These are phyloP conservation scores for Paradoxurus hermaphroditus DNA, from an alignment of 2,113 vertebrate genomes.

Conservation along the genomic window DNA sequence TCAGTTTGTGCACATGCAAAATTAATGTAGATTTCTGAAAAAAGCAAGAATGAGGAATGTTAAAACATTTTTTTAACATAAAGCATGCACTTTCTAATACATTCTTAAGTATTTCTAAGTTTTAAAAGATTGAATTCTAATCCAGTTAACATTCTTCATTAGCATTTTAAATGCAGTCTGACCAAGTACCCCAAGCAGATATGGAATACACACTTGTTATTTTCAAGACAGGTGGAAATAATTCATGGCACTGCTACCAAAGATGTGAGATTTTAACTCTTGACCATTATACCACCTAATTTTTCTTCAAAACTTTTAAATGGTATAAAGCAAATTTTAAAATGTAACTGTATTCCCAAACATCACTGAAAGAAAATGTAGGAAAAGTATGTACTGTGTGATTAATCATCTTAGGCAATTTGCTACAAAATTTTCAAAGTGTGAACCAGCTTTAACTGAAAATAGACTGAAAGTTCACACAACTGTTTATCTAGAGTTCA, in stretches of 20 bases:
- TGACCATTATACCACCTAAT: constrained; percentile 11
- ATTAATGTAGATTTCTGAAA: neutral
- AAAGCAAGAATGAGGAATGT: neutral
- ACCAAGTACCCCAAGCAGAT: constrained; percentile 12
- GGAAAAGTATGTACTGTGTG: constrained; percentile 28
- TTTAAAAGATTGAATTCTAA: constrained; percentile 53
- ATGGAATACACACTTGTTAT: neutral
- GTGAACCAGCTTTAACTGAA: constrained; percentile 71
- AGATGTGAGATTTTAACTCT: neutral
- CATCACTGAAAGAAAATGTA: constrained; percentile 48
- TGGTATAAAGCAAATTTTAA: constrained; percentile 64
- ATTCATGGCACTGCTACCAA: neutral
- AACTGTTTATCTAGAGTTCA: constrained; percentile 66
- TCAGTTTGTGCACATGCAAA: neutral
- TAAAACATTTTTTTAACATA: constrained; percentile 73
- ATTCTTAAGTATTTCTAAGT: constrained; percentile 47
- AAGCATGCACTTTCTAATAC: constrained; percentile 52
- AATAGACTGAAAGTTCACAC: constrained; percentile 63
- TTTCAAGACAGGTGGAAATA: constrained; percentile 30
- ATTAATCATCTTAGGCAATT: constrained; percentile 67
- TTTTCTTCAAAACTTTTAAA: constrained; percentile 30
- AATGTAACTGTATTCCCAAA: constrained; percentile 60
- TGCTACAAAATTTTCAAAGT: constrained; percentile 67
- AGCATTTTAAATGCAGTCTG: constrained; percentile 61
- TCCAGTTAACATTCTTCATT: constrained; percentile 56